phyloP scores from a whole-genome alignment of 2,888 invertebrate species.

The Drosophila borborema region DNA sequence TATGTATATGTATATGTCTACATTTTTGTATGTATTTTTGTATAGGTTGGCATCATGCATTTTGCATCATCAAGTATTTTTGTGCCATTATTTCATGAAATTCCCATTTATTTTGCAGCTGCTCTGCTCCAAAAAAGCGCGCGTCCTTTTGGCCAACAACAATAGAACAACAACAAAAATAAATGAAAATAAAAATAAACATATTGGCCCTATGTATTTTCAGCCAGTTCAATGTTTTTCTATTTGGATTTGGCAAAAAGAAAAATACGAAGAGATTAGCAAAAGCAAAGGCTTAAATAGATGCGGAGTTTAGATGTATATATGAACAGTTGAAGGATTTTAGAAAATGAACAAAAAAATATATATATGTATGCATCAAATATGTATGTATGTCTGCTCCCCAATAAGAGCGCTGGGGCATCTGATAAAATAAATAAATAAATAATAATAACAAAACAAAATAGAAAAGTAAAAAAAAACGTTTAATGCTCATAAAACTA shows the following conservation, averaged over 20 bases:
- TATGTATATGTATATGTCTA: background rate
- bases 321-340: background rate
- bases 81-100: constrained; percentile 74
- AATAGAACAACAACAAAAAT: background rate
- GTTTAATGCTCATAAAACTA: too few relatives aligned
- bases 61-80: constrained; percentile 74
- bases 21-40: background rate
- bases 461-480: too few relatives aligned
- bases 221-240: constrained; percentile 12
- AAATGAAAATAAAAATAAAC: background rate
- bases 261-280: constrained; percentile 5
- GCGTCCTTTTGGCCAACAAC: background rate
- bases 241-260: constrained; percentile 6
- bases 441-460: too few relatives aligned
- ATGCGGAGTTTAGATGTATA: background rate
- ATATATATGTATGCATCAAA: background rate
- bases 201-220: constrained; percentile 4
- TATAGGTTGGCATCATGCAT: constrained; percentile 42
- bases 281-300: constrained; percentile 7
- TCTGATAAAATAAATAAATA: too few relatives aligned
- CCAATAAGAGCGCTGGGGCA: too few relatives aligned
- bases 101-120: constrained; percentile 76
- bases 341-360: background rate
- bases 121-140: constrained; percentile 45
- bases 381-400: too few relatives aligned